phyloP scores from a whole-genome alignment of 2,797 vertebrate genomes.

The Chaetophractus vellerosus region DNA sequence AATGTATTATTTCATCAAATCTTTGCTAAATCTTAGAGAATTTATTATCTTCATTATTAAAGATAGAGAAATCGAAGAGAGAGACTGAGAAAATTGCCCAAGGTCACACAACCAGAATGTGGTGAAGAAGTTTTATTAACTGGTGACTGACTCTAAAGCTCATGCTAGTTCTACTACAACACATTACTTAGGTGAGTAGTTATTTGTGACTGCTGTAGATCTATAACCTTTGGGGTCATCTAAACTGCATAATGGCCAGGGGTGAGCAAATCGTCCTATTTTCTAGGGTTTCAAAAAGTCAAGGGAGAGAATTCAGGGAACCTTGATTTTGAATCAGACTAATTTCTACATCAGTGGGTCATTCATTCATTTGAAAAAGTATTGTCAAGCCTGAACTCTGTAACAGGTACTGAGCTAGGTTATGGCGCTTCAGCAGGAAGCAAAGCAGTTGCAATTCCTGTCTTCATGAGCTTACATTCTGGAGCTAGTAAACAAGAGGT shows the following conservation, averaged over 20 bases:
- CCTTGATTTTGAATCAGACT: background rate
- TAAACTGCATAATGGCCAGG: background rate
- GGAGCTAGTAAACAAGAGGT: background rate
- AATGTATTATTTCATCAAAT: background rate
- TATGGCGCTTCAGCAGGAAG: background rate
- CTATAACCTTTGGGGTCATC: background rate
- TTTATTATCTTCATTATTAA: constrained; percentile 42
- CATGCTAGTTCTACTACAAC: background rate
- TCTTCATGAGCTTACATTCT: background rate
- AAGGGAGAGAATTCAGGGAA: background rate
- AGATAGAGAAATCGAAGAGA: constrained; percentile 45
- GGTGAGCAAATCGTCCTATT: background rate
- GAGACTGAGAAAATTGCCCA: background rate
- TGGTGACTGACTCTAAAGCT: background rate
- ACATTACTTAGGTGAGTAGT: background rate
- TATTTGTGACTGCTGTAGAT: background rate
- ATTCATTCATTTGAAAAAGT: background rate
- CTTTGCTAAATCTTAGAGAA: background rate
- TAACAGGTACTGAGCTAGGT: background rate
- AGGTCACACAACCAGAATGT: background rate
- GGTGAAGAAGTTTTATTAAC: constrained; percentile 1
- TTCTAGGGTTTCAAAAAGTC: background rate
- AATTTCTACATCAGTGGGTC: constrained; percentile 5
- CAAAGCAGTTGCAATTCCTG: background rate
- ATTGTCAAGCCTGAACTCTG: background rate